phyloP scores from a whole-genome alignment of 2,888 invertebrate species.

The Anorthoa munda region DNA sequence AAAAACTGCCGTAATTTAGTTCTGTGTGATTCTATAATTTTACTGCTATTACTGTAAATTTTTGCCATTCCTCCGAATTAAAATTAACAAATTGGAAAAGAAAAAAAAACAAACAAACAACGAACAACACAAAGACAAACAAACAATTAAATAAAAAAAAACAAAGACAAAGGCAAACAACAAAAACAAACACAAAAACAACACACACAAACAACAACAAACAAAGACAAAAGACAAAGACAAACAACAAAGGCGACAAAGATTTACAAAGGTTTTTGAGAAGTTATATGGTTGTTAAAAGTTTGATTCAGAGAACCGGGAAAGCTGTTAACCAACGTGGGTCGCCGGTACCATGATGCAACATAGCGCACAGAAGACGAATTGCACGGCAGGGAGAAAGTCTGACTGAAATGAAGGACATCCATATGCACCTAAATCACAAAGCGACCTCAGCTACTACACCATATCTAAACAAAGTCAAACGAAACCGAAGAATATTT shows the following conservation, averaged over 20 bases:
- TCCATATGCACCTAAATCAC: constrained; percentile 13
- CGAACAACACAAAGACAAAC: no score
- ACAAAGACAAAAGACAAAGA: no score
- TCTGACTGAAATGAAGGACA: background rate
- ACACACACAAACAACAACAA: no score
- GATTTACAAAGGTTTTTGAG: background rate
- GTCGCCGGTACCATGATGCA: background rate
- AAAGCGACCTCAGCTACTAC: background rate
- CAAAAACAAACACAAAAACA: no score
- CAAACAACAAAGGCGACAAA: no score
- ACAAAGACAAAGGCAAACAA: no score
- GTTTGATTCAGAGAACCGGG: background rate
- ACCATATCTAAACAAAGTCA: constrained; percentile 19
- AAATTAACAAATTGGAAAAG: background rate
- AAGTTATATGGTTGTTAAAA: background rate
- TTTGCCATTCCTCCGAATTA: background rate
- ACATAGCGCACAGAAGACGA: background rate
- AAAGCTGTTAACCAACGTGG: background rate
- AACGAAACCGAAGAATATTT: constrained; percentile 7
- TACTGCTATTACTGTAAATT: no score
- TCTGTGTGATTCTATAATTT: background rate
- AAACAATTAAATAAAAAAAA: no score
- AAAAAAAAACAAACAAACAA: no score
- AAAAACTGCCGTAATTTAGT: background rate
- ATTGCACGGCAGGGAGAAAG: background rate